Conservation (phyloP, 2,113 vertebrate genomes). For the Spheniscus mendiculus region DNA sequence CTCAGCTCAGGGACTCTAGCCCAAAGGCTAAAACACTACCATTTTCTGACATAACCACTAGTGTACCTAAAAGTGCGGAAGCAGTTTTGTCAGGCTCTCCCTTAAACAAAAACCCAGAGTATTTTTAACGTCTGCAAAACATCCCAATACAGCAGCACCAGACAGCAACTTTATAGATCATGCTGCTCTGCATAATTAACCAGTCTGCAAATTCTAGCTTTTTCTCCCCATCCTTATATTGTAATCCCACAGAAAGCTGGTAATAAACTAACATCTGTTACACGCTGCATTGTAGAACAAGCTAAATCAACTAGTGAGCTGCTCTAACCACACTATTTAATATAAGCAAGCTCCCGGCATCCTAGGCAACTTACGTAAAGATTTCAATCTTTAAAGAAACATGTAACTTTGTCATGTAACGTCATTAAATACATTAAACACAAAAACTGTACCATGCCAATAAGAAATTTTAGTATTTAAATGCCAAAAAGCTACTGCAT, state of each 20-base stretch:
- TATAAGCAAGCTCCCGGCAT: not conserved
- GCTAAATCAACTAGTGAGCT: not conserved
- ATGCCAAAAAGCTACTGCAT: not conserved
- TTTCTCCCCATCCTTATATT: not conserved
- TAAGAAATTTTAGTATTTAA: not conserved
- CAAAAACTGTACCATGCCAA: not conserved
- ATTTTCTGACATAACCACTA: not conserved
- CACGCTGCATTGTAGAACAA: not conserved
- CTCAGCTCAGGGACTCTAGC: not conserved
- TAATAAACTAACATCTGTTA: conserved; percentile 31
- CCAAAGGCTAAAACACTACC: not conserved
- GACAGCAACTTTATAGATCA: not conserved
- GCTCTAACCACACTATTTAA: not conserved
- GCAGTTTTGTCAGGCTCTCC: not conserved
- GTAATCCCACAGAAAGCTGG: not conserved
- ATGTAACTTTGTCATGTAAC: rapidly evolving
- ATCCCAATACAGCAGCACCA: not conserved
- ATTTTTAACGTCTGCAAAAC: not conserved
- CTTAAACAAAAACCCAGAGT: not conserved
- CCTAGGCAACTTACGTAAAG: not conserved
- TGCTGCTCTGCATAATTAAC: conserved; percentile 3
- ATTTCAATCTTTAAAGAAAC: not conserved
- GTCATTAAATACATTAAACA: not conserved
- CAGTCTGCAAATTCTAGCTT: not conserved
- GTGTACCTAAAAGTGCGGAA: not conserved